These are phyloP conservation scores for Tolmerus cingulatus DNA, from an alignment of 2,888 invertebrate genomes.

Conservation along the genomic window DNA sequence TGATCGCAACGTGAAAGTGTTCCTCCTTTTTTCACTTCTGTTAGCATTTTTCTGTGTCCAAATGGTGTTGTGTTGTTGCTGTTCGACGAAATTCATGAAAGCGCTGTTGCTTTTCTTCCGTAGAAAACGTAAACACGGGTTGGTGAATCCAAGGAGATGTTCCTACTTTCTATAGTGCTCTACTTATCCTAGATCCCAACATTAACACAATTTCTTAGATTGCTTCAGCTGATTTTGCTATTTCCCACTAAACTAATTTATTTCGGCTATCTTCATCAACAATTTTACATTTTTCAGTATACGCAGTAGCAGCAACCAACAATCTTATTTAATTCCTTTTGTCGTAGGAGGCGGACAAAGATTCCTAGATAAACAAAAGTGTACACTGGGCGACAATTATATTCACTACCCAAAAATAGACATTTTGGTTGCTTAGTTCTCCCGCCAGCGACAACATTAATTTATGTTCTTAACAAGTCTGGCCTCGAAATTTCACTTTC, in stretches of 20 bases:
- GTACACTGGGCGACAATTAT: neutral
- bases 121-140: neutral
- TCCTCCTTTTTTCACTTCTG: neutral
- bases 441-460: neutral
- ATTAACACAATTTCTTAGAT: neutral
- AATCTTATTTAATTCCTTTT: neutral
- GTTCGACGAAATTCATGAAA: conserved; percentile 6
- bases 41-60: neutral
- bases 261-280: neutral
- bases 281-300: neutral
- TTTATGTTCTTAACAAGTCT: neutral
- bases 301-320: neutral
- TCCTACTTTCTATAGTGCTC: neutral
- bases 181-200: neutral
- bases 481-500: neutral
- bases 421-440: neutral
- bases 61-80: conserved; percentile 26
- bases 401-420: neutral
- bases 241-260: neutral
- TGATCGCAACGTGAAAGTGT: neutral
- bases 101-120: conserved; percentile 6
- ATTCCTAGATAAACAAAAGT: neutral
- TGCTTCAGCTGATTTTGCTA: neutral
- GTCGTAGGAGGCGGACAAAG: neutral
- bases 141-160: neutral